These are phyloP conservation scores for Alces alces DNA, from an alignment of 2,113 vertebrate species.

Conservation along the genomic window DNA sequence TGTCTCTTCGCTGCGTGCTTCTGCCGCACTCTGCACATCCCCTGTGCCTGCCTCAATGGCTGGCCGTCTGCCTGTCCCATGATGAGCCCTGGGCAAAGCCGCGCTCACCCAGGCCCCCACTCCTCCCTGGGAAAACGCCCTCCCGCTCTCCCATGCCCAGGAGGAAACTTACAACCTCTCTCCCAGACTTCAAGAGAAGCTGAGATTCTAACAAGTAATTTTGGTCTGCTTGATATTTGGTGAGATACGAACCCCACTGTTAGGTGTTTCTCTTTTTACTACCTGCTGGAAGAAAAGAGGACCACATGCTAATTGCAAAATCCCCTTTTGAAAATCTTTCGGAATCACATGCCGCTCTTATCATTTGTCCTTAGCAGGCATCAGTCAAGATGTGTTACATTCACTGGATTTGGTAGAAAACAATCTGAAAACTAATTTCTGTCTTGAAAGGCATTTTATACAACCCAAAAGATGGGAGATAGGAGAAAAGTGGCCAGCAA, in stretches of 20 bases:
- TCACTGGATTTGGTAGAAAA: constrained; percentile 21
- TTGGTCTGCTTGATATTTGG: constrained; percentile 26
- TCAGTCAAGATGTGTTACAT: constrained; percentile 38
- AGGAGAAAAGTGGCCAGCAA: not conserved
- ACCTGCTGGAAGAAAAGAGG: constrained; percentile 50
- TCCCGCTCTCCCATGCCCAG: not conserved
- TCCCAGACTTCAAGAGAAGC: not conserved
- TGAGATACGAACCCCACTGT: constrained; percentile 31
- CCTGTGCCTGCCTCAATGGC: rapidly evolving
- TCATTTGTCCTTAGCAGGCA: constrained; percentile 28
- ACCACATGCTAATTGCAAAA: constrained; percentile 33
- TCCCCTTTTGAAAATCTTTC: constrained; percentile 15
- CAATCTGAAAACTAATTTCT: constrained; percentile 26
- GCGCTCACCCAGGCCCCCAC: not conserved
- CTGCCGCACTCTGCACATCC: not conserved
- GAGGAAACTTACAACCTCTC: not conserved
- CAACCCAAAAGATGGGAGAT: not conserved
- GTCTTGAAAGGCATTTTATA: not conserved
- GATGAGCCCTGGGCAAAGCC: not conserved
- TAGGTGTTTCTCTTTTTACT: constrained; percentile 39
- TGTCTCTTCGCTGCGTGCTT: not conserved
- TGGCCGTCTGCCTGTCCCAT: not conserved
- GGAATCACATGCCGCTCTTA: not conserved
- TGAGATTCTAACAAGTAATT: not conserved
- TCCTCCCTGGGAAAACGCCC: not conserved